phyloP scores from a whole-genome alignment of 2,113 vertebrate genomes.

The Dascyllus trimaculatus region DNA sequence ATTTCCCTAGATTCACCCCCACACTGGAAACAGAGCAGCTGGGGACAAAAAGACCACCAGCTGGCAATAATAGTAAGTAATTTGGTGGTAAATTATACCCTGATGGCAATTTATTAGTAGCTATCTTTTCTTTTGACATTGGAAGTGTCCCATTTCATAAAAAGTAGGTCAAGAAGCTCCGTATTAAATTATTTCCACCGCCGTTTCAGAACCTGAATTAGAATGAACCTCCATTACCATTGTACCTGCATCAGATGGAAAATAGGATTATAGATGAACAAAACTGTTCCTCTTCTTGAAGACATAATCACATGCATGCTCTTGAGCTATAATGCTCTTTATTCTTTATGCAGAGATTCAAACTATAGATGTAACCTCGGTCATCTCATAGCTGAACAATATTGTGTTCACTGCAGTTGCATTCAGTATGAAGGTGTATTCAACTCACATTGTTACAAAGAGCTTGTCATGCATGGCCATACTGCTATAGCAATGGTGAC shows the following conservation, averaged over 20 bases:
- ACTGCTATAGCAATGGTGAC: no score
- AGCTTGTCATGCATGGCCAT: no score
- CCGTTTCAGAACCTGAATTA: background rate
- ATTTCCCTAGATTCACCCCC: background rate
- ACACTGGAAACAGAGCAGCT: background rate
- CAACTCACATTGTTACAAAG: no score
- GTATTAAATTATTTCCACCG: background rate
- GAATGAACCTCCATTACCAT: background rate
- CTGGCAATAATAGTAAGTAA: background rate
- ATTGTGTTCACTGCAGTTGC: no score
- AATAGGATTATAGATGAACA: background rate
- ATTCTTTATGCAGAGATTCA: no score
- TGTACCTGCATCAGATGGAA: background rate
- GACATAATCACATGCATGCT: no score
- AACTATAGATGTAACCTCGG: no score
- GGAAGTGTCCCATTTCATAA: background rate
- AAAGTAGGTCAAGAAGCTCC: slow-evolving; percentile 11
- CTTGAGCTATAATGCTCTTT: no score
- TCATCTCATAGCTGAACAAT: no score
- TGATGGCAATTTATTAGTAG: background rate
- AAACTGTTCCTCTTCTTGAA: no score
- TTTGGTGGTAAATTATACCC: background rate
- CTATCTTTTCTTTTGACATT: background rate
- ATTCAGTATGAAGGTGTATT: no score
- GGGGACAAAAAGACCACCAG: background rate